Percentiles rank a stretch among this genome's conserved stretches.
phyloP scores from a whole-genome alignment of 2,797 vertebrate genomes.

The Ataeniobius toweri region DNA sequence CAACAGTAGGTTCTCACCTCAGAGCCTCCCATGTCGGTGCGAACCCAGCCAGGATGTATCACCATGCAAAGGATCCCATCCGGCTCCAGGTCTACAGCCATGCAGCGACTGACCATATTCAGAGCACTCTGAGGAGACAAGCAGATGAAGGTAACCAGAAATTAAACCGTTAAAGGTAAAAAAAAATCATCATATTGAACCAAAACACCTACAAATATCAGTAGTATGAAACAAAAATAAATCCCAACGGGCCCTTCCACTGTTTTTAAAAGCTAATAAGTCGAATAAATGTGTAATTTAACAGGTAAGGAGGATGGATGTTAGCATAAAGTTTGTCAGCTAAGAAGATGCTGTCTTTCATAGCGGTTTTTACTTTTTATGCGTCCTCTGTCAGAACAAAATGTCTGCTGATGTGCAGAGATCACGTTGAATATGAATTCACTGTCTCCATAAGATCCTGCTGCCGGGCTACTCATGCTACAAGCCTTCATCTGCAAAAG shows the following conservation, averaged over 20 bases:
- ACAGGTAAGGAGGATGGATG: no score
- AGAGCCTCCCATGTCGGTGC: conserved; percentile 84
- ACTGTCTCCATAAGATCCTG: no score
- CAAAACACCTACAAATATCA: neutral
- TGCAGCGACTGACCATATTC: conserved; percentile 83
- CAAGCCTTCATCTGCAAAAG: no score
- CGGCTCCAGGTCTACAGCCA: conserved; percentile 78
- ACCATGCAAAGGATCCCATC: conserved; percentile 83
- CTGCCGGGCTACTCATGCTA: no score
- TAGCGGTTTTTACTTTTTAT: no score
- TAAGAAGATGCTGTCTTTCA: no score
- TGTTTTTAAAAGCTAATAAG: neutral
- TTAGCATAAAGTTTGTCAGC: no score
- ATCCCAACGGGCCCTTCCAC: neutral
- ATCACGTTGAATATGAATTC: no score
- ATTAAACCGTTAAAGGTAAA: neutral
- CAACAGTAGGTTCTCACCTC: conserved; percentile 64
- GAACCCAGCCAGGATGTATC: conserved; percentile 84
- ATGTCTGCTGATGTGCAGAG: no score
- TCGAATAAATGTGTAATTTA: no score
- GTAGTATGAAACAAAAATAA: neutral
- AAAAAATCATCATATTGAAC: neutral
- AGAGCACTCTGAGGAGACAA: conserved; percentile 71
- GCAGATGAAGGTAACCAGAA: neutral
- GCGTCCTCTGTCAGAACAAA: no score